Evolutionary conservation across 2,113 vertebrate species (phyloP), one percentile per base, ranked within the genome.

Genomic region (Micronycteris hirsuta): DNA sequence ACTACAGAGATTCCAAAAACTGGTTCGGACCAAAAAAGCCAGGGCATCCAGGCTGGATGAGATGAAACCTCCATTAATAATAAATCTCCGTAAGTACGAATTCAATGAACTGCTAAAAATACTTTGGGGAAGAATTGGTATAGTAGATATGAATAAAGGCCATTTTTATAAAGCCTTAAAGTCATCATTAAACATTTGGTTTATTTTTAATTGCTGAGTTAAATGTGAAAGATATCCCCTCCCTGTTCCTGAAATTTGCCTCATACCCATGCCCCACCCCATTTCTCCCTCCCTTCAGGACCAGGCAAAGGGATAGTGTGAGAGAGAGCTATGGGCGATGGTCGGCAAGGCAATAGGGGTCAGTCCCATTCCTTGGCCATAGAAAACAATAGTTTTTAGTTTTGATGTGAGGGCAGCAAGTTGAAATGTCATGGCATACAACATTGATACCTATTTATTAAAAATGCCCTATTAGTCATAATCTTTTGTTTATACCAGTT

Each of bases 1-100:
- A 22, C 95, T 99, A 24, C 99, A 98, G 96, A 98, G 98, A 93
- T 80, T 99, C 28, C 98, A 99, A 97, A 99, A 99, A 81, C 94
- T 99, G 78, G 98, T 99, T 5, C 97, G 98, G 95, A 97, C 95
- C 0, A 99, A 98, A 98, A 99, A 98, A 94, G 7, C 93, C 0
- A 97, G 28, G 26, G 83, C 96, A n/a, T 98, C 96, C 1, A 97
- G 88, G 77, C 49, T 96, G 38, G 98, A 98, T 65, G 98, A 99
- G 85, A 97, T 94, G 49, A 98, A 98, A 88, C 98, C 97, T 5
- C 41, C 97, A 17, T 91, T 97, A 74, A 86, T 97, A 74, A 86
- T 95, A 41, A 98, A 98, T 63, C 93, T 97, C 88, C 74, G 98
- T 99, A 97, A 98, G 98, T 98, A 94, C 96, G 82, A 74, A 41